Evolutionary conservation across 1,140 invertebrate species (phyloP), one percentile per base, ranked within the genome.

Genomic region (Pararge aegeria): DNA sequence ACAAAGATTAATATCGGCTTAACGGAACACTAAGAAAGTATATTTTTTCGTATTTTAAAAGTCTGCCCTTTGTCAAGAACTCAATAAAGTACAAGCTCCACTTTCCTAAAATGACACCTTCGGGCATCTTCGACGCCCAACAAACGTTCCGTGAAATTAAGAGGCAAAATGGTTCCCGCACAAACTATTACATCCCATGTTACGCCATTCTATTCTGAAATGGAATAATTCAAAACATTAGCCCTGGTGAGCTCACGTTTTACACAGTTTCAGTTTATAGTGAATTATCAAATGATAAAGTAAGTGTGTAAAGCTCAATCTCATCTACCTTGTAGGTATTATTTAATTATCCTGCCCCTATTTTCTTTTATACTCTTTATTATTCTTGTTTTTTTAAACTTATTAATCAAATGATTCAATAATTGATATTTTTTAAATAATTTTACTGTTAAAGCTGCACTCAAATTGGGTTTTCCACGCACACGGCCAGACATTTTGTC

Each of bases 121-220:
- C 71, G 84, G 80, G 83, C 77, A 70, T 84, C 83, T 83, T 86
- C 80, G 75, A 75, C 75, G 75, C 77, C 78, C 73, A 70, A 73
- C 83, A 81, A 87, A 87, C 78, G 78, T 77, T 70, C 80, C 84
- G 84, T 87, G 84, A 87, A 87, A 87, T 87, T 87, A 42, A 42
- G 15, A 42, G 16, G 38, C 38, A 42, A 42, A 3, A 18, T 5
- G 13, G 38, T 15, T 42, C 38, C 38, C 38, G 13, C 13, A 5
- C 38, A 42, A 42, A 42, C 38, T 42, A 42, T 42, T 42, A 42
- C 38, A 18, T 42, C 38, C 13, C 13, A 18, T 42, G 15, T 42
- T 42, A 42, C 38, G 38, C 38, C 5, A 16, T 42, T 42, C 5
- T 42, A 42, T 42, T 42, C 16, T 42, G 13, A 15, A 42, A 42